Base-by-base conservation (phyloP, 2,888 invertebrate genomes). In the Agrypnus murinus region DNA sequence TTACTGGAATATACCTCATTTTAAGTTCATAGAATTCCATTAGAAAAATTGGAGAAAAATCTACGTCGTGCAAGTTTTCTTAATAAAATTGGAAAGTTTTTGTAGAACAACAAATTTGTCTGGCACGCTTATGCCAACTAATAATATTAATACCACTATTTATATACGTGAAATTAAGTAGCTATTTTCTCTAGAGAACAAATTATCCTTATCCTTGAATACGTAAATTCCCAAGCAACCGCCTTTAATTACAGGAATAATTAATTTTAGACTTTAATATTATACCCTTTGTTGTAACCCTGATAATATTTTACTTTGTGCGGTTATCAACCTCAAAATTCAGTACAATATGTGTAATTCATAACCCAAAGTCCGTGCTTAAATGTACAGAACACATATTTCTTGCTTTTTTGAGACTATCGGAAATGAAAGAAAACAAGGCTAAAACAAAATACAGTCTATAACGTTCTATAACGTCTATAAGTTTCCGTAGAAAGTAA, bases 151-250 rank as follows among this genome's bases (percentile, higher is more conserved):
- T 15, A 43, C 17, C 40, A 55, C 43, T 57, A 34, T 69, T 64
- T 43, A 69, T 46, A 50, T 50, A 63, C 48, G 59, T 63, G 36
- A 48, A 63, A 63, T 63, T 65, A 57, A 57, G 46, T 65, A 65
- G 45, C 53, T 55, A 65, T 65, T 43, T 46, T 43, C 48, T 32
- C 32, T 31, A 17, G 45, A 48, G 57, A 65, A 65, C 46, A 65
- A 65, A 65, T 65, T 65, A 65, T 57, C 46, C 58, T 65, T 65
- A 65, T 65, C 65, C 65, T 19, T 45, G 34, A 64, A 58, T 58
- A 46, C 65, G 65, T 65, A 65, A 65, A 65, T 65, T 65, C 45
- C 58, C 57, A 57, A 64, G 65, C 17, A 58, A 58, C 65, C 65
- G 65, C 65, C 45, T 65, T 65, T 65, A 65, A 65, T 65, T 65